Base-by-base conservation (phyloP, 2,797 vertebrate species). In the Notolepis coatsorum region DNA sequence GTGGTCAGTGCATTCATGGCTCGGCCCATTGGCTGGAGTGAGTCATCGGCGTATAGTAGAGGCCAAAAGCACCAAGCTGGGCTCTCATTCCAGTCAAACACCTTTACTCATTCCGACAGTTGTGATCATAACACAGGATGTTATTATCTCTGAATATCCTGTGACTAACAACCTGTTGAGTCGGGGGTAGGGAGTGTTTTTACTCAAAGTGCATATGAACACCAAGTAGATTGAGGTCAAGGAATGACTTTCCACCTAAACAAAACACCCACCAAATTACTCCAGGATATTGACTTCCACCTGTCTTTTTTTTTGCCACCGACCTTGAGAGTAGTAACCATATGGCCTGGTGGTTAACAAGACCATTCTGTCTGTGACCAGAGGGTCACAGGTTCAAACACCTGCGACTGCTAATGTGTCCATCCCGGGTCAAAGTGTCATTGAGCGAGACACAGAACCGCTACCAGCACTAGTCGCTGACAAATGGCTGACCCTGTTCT, bases 91-190 rank as follows among this genome's bases (percentile, higher is more conserved):
- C 68, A 55, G 63, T 75, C 71, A 73, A 71, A 77, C 63, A 52
- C 54, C 53, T 71, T 68, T 68, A 53, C 52, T 62, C 41, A 45
- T 45, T 39, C 68, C 52, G 24, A 52, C 47, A 59, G 68, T 64
- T 58, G 52, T 43, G 37, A 62, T 28, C 27, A 35, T 53, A 79
- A 72, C 62, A 76, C 70, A 81, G 75, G 75, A 81, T 65, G 68
- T 61, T 48, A 73, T 78, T 73, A 71, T 63, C 37, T 59, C 31
- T 35, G 42, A 37, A 47, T 21, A 28, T 64, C 66, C 61, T 77
- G 73, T 57, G 58, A 62, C 27, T 58, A 57, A 53, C 56, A 56
- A 46, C 46, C 38, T 68, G 60, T 39, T 48, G 46, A 75, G 67
- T 68, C 81, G 77, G 65, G 55, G 38, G 64, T 43, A 24, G 58